These are phyloP conservation scores for Athrips mouffetella DNA, from an alignment of 2,888 invertebrate species.

Conservation along the genomic window DNA sequence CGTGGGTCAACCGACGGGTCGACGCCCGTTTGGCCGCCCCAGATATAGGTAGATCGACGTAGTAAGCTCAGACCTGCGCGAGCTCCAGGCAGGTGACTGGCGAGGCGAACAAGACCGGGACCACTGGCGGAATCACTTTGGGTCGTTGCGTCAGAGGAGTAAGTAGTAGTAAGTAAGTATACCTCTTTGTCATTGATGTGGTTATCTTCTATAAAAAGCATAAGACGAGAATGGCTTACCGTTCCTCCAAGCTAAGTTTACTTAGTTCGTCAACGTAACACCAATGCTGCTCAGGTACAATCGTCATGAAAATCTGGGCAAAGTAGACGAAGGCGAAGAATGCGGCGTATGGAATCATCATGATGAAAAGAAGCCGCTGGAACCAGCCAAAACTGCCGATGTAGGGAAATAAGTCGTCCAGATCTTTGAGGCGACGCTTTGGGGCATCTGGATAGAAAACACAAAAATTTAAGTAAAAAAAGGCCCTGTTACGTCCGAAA, in stretches of 20 bases:
- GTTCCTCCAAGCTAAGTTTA: slow-evolving; percentile 47
- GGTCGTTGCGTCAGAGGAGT: too few species aligned
- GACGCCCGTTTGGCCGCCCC: too few species aligned
- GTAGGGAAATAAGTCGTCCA: slow-evolving; percentile 64
- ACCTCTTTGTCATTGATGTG: too few species aligned
- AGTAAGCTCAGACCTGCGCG: too few species aligned
- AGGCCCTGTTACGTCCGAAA: background rate
- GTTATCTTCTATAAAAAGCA: too few species aligned
- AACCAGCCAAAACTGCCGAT: slow-evolving; percentile 68
- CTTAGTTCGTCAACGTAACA: slow-evolving; percentile 51
- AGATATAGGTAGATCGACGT: too few species aligned
- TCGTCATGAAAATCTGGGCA: slow-evolving; percentile 68
- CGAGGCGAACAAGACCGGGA: too few species aligned
- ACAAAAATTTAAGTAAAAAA: background rate
- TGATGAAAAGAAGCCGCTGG: slow-evolving; percentile 58
- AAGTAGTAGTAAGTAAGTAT: too few species aligned
- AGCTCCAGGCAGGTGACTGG: too few species aligned
- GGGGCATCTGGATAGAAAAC: slow-evolving; percentile 28
- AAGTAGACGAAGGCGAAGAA: slow-evolving; percentile 73
- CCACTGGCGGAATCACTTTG: too few species aligned
- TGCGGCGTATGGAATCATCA: slow-evolving; percentile 68
- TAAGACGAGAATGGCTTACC: slow-evolving; percentile 35
- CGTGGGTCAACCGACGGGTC: too few species aligned
- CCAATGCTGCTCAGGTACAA: slow-evolving; percentile 63
- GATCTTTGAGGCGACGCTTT: slow-evolving; percentile 41